phyloP scores from a whole-genome alignment of 2,113 vertebrate genomes.

The Micronycteris hirsuta region DNA sequence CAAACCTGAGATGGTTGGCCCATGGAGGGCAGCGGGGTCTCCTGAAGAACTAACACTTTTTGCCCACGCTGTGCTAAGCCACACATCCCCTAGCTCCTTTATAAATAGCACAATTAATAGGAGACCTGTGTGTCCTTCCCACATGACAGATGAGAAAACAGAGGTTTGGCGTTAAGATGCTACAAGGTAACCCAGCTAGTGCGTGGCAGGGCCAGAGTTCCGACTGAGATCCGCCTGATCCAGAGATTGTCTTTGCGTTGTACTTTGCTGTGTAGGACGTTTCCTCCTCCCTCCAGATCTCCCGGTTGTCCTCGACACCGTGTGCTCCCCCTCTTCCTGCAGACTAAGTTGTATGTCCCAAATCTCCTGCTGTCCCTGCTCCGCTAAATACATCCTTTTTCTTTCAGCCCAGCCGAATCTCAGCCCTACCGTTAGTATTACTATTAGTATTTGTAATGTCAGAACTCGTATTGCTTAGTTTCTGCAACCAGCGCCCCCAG shows the following conservation, averaged over 20 bases:
- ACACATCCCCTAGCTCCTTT: not conserved
- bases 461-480: not conserved
- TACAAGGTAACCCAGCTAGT: not conserved
- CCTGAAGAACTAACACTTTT: not conserved
- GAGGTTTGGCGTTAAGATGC: not conserved
- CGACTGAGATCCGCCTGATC: not conserved
- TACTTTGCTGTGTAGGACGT: no score
- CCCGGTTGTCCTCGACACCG: not conserved
- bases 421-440: not conserved
- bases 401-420: not conserved
- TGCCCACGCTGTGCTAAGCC: no score
- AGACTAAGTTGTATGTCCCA: not conserved
- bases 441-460: not conserved
- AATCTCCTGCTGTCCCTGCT: not conserved
- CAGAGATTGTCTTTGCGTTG: not conserved
- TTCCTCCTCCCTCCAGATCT: not conserved
- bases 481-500: not conserved
- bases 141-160: not conserved
- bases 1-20: not conserved
- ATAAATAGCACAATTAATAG: not conserved
- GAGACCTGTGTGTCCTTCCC: not conserved
- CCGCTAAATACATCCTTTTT: not conserved
- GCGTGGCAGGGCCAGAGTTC: not conserved
- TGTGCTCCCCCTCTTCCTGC: not conserved
- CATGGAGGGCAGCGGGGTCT: not conserved